Conservation (phyloP, 2,888 invertebrate species). For the Dryobota labecula region DNA sequence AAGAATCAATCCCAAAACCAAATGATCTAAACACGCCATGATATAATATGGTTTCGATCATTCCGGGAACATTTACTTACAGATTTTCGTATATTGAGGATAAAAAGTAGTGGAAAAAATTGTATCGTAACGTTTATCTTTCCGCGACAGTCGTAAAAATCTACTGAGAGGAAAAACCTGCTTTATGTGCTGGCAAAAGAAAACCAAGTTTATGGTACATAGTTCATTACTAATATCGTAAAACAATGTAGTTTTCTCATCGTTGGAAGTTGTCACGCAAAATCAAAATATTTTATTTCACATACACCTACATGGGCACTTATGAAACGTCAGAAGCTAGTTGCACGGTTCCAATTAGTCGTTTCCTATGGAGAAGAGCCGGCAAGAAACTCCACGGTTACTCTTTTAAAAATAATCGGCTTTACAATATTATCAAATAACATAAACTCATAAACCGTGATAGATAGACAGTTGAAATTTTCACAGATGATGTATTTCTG, state of each 20-base stretch:
- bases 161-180: conserved; percentile 50
- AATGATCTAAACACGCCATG: conserved; percentile 30
- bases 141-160: conserved; percentile 43
- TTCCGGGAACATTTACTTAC: conserved; percentile 24
- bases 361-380: too few species aligned
- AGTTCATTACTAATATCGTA: conserved; percentile 47
- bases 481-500: too few species aligned
- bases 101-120: conserved; percentile 48
- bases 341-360: too few species aligned
- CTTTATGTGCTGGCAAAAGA: conserved; percentile 58
- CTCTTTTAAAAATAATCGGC: too few species aligned
- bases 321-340: too few species aligned
- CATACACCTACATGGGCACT: too few species aligned
- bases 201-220: conserved; percentile 42
- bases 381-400: too few species aligned
- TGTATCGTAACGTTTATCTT: conserved; percentile 53
- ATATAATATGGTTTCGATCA: conserved; percentile 17
- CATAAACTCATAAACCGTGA: too few species aligned
- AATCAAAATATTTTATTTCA: too few species aligned
- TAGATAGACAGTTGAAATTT: too few species aligned
- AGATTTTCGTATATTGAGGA: conserved; percentile 30
- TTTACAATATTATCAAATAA: too few species aligned
- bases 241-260: conserved; percentile 44
- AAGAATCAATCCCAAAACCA: conserved; percentile 16
- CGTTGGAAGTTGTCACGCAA: background rate